Percentiles rank a stretch among this genome's conserved stretches.
Evolutionary conservation across 2,113 vertebrate genomes (phyloP).

Genomic region (Silurus meridionalis): DNA sequence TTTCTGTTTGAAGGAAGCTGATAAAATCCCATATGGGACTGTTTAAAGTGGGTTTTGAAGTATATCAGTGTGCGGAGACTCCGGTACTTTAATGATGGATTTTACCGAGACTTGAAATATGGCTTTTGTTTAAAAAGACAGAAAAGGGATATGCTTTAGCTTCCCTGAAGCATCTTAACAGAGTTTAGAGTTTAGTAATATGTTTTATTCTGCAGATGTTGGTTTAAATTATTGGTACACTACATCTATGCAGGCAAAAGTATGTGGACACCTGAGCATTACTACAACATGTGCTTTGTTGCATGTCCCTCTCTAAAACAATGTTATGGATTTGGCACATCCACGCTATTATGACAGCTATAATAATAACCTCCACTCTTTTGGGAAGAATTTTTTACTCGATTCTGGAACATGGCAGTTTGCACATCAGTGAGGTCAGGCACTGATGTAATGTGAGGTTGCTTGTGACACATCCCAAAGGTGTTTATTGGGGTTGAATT

Average conservation of each 20-base stretch:
- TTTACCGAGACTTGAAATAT: constrained; percentile 51
- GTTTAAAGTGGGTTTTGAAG: constrained; percentile 27
- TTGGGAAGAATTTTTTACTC: neutral
- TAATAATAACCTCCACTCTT: neutral
- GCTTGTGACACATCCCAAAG: neutral
- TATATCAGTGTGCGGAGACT: constrained; percentile 24
- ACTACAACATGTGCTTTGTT: neutral
- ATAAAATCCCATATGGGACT: constrained; percentile 57
- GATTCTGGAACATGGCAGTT: neutral
- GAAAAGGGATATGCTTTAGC: neutral
- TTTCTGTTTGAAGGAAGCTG: constrained; percentile 60
- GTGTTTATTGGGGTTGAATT: neutral
- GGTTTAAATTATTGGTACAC: neutral
- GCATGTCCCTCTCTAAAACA: neutral
- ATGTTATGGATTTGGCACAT: neutral
- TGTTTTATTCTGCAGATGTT: neutral
- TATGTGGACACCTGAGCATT: neutral
- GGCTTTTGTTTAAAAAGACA: constrained; percentile 23
- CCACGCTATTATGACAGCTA: neutral
- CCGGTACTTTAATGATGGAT: constrained; percentile 63
- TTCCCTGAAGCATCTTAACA: neutral
- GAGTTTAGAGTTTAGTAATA: neutral
- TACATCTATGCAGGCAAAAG: neutral
- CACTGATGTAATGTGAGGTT: neutral
- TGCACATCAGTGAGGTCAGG: neutral